Conservation (phyloP, 2,888 invertebrate species). For the Synanthedon formicaeformis region DNA sequence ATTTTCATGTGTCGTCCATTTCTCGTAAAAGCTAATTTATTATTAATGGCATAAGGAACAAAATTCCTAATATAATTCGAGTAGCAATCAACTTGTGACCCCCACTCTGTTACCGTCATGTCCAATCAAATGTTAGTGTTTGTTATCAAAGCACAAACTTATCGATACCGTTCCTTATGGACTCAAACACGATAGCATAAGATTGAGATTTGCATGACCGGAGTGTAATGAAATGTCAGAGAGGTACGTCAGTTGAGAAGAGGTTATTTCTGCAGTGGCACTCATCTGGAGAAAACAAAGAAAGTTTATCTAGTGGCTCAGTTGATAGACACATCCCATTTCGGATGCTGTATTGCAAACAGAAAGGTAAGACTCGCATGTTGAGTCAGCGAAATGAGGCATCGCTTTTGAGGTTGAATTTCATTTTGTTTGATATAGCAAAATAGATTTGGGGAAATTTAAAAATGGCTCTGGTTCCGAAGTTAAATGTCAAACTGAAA, state of each 20-base stretch:
- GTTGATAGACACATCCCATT: constrained; percentile 23
- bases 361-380: background rate
- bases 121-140: constrained; percentile 30
- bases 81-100: constrained; percentile 34
- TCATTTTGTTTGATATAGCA: too few relatives aligned
- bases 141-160: constrained; percentile 3
- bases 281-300: constrained; percentile 18
- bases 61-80: constrained; percentile 24
- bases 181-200: background rate
- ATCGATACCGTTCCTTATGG: background rate
- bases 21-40: constrained; percentile 7
- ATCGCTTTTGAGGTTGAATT: too few relatives aligned
- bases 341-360: constrained; percentile 5
- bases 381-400: too few relatives aligned
- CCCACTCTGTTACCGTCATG: constrained; percentile 41
- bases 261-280: constrained; percentile 15
- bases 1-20: too few relatives aligned
- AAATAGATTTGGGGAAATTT: too few relatives aligned
- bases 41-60: constrained; percentile 23
- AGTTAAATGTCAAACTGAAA: too few relatives aligned
- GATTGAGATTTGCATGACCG: background rate
- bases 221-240: background rate
- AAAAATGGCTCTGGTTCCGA: too few relatives aligned
- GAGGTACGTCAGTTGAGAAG: constrained; percentile 2
- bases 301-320: constrained; percentile 13